Base-by-base conservation (phyloP, 2,888 invertebrate genomes). In the Hymenopus coronatus region DNA sequence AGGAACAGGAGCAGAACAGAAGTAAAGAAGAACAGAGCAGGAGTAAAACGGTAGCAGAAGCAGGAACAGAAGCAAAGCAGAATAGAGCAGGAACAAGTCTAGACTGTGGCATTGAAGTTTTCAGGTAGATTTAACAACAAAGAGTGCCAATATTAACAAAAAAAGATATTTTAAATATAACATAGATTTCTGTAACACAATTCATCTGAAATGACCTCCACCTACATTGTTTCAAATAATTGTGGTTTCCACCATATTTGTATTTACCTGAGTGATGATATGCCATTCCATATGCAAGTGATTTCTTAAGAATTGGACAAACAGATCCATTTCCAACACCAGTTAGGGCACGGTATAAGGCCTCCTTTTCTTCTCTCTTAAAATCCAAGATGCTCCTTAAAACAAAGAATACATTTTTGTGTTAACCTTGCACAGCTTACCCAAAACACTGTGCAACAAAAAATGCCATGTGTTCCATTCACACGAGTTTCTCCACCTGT, bases 211-310 rank as follows among this genome's bases (percentile, higher is more conserved):
- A 30, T 30, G 30, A 30, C 30, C 30, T 30, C 30, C 30, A 30
- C n/a, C n/a, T n/a, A 30, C 2, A 30, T 30, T 30, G 30, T 30
- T 30, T 30, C 30, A 30, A 30, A 30, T 30, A 30, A 4, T 2
- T 30, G 4, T 4, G 30, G 4, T 4, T 30, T 30, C 30, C 30
- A 30, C 30, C 4, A 4, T 9, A 83, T 83, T 83, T 83, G 30
- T 12, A 83, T 81, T 88, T 88, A 92, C 92, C 97, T 27, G 97
- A 97, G 94, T 99, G 99, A 93, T 99, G 99, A 94, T 97, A 99
- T 15, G 97, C 99, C 33, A 99, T 94, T 2, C 99, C 99, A 93
- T 94, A 97, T 33, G 95, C 95, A 88, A 97, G 95, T 1, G 96
- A 96, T 88, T 94, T 94, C 82, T 94, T 93, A 91, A 98, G 94